Percentiles rank a stretch among this genome's conserved stretches.
Conservation (phyloP, 2,797 vertebrate genomes). For the Myotis vivesi region DNA sequence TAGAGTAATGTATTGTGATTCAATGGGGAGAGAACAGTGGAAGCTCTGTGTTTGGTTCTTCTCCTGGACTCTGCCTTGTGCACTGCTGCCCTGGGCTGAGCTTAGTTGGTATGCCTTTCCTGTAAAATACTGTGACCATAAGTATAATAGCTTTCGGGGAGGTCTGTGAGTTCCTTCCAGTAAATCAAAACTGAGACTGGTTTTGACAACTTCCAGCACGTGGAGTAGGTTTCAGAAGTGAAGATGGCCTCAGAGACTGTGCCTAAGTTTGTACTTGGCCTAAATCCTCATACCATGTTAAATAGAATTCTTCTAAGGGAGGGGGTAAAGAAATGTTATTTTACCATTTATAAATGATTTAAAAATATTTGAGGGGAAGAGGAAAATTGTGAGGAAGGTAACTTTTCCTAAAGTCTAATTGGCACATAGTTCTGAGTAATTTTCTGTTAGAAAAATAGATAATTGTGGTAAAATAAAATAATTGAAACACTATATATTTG, state of each 20-base stretch:
- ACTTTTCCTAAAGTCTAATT: not conserved
- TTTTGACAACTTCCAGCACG: not conserved
- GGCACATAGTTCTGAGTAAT: not conserved
- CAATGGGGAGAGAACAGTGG: not conserved
- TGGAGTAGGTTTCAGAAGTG: not conserved
- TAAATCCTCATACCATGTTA: not conserved
- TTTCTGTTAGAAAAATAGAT: not conserved
- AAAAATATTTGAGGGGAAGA: not conserved
- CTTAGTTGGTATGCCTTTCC: not conserved
- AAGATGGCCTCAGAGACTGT: not conserved
- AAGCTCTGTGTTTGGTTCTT: not conserved
- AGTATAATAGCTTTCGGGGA: not conserved
- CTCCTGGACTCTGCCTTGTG: not conserved
- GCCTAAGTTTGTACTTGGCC: not conserved
- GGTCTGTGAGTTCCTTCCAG: not conserved
- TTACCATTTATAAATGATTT: not conserved
- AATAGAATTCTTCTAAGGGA: not conserved
- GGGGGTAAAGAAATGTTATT: not conserved
- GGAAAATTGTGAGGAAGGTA: not conserved
- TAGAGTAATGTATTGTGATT: not conserved
- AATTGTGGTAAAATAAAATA: conserved; percentile 8
- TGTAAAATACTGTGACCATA: not conserved
- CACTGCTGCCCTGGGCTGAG: not conserved
- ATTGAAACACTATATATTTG: not conserved
- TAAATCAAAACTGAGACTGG: not conserved